Percentiles rank a stretch among this genome's conserved stretches.
These are phyloP conservation scores for Tipula helvola DNA, from an alignment of 2,888 invertebrate species.

Conservation along the genomic window DNA sequence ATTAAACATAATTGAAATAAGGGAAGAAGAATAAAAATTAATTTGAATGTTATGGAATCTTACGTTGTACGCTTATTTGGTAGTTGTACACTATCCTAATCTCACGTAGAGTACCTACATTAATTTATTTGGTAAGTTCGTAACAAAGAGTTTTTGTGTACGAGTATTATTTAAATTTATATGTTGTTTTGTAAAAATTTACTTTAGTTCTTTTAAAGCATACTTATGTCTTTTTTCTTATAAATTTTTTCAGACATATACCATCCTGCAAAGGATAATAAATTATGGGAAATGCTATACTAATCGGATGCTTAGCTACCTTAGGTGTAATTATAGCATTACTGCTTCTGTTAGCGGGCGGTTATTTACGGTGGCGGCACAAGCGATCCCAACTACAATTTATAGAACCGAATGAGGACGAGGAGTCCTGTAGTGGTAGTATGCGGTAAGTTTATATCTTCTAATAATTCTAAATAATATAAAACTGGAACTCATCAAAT, in stretches of 20 bases:
- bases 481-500: background rate
- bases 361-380: slow-evolving; percentile 36
- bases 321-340: slow-evolving; percentile 32
- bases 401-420: slow-evolving; percentile 34
- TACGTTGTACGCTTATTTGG: too few species aligned
- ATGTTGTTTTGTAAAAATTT: too few species aligned
- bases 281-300: slow-evolving; percentile 32
- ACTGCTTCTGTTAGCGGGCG: slow-evolving; percentile 32
- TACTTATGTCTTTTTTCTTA: too few species aligned
- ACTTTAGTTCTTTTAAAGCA: background rate
- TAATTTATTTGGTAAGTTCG: too few species aligned
- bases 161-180: too few species aligned
- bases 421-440: slow-evolving; percentile 33
- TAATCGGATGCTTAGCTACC: slow-evolving; percentile 32
- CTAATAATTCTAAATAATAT: background rate
- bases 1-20: too few species aligned
- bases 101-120: too few species aligned
- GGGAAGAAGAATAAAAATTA: too few species aligned
- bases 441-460: slow-evolving; percentile 25
- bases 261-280: background rate
- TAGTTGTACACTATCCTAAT: too few species aligned
- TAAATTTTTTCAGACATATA: background rate
- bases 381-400: slow-evolving; percentile 35
- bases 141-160: too few species aligned
- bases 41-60: too few species aligned